Conservation (phyloP, 2,888 invertebrate genomes). For the Agrenia bidenticulata region DNA sequence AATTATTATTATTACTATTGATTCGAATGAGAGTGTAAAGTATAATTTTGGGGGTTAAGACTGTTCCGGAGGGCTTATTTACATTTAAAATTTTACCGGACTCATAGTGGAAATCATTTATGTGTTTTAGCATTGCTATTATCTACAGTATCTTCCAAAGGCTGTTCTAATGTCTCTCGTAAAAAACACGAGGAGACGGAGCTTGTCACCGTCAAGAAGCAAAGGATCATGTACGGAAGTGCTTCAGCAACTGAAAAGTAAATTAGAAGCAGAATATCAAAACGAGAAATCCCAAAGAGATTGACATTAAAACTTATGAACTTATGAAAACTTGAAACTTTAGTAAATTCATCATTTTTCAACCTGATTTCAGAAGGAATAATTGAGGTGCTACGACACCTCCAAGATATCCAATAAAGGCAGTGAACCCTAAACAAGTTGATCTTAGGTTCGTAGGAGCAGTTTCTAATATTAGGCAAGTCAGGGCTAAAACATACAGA, state of each 20-base stretch:
- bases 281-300: too few species aligned
- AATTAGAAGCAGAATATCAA: too few species aligned
- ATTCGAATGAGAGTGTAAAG: too few species aligned
- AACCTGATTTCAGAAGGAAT: conserved; percentile 26
- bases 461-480: conserved; percentile 35
- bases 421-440: conserved; percentile 36
- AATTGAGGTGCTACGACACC: conserved; percentile 38
- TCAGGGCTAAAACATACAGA: conserved; percentile 20
- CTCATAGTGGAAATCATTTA: not conserved
- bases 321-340: too few species aligned
- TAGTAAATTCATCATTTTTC: too few species aligned
- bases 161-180: conserved; percentile 35
- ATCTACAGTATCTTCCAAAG: conserved; percentile 36
- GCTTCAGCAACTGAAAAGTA: conserved; percentile 23
- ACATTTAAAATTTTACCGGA: too few species aligned
- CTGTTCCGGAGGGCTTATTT: too few species aligned
- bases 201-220: conserved; percentile 31
- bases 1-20: too few species aligned
- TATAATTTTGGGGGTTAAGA: too few species aligned
- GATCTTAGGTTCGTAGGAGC: conserved; percentile 39
- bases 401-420: conserved; percentile 35
- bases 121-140: conserved; percentile 12
- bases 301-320: too few species aligned
- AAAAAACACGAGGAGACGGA: conserved; percentile 40
- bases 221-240: conserved; percentile 35